Evolutionary conservation across 2,888 invertebrate genomes (phyloP).

Genomic region (Harpagoxenus sublaevis): DNA sequence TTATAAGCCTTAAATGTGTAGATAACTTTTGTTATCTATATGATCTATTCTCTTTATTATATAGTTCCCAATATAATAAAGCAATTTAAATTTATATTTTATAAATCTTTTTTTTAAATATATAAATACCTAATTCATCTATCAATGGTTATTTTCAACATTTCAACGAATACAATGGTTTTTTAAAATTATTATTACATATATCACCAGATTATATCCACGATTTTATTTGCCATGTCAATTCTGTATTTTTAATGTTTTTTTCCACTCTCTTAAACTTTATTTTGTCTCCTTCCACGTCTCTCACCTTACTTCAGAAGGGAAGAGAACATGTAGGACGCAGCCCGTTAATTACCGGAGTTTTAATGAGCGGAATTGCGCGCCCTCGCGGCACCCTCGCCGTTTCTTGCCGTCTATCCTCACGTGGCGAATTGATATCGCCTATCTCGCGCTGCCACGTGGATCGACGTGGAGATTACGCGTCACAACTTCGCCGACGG

Average conservation of each 20-base stretch:
- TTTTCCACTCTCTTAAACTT: conserved; percentile 10
- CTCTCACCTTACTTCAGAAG: conserved; percentile 34
- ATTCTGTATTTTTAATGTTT: conserved; percentile 20
- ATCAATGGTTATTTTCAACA: not conserved
- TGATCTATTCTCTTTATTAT: not conserved
- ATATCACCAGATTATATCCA: not conserved
- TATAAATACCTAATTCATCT: not conserved
- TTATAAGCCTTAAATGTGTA: not conserved
- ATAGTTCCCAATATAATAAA: not conserved
- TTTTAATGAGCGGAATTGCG: conserved; percentile 78
- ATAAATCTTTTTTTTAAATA: not conserved
- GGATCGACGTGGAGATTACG: conserved; percentile 46
- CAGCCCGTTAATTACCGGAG: conserved; percentile 76
- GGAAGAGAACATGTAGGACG: conserved; percentile 58
- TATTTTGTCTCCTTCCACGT: conserved; percentile 38
- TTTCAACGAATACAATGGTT: not conserved
- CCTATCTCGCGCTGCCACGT: conserved; percentile 66
- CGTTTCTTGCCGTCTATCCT: conserved; percentile 58
- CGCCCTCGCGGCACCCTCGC: conserved; percentile 47
- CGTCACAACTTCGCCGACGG: conserved; percentile 66
- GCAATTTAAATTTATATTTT: not conserved
- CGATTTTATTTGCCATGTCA: not conserved
- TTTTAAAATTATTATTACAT: not conserved
- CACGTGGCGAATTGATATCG: conserved; percentile 69
- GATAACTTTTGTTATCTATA: not conserved